phyloP scores from a whole-genome alignment of 2,888 invertebrate genomes.

The Antheraea yamamai region DNA sequence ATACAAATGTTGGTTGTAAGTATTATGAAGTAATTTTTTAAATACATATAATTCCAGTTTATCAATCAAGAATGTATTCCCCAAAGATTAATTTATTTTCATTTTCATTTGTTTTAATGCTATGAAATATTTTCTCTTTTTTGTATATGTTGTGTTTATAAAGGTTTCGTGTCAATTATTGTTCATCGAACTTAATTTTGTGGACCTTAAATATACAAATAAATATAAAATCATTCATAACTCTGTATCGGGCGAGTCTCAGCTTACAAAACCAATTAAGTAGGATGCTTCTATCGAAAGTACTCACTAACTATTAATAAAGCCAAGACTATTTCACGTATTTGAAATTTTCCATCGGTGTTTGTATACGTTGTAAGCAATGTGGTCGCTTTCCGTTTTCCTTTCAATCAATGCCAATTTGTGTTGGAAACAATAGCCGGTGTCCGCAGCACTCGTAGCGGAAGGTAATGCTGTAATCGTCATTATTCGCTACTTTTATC shows the following conservation, averaged over 20 bases:
- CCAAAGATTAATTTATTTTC: too few relatives aligned
- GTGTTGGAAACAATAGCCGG: constrained; percentile 44
- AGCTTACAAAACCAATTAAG: not conserved
- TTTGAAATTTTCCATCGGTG: constrained; percentile 1
- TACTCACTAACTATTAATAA: not conserved
- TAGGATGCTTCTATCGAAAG: not conserved
- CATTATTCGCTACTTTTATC: constrained; percentile 53
- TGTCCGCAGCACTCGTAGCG: constrained; percentile 38
- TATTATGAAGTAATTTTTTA: not conserved
- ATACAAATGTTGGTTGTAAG: not conserved
- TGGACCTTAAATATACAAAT: too few relatives aligned
- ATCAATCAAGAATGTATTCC: not conserved
- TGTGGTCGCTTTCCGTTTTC: constrained; percentile 19
- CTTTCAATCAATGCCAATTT: constrained; percentile 16
- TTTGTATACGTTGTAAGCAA: constrained; percentile 10
- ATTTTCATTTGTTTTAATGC: too few relatives aligned
- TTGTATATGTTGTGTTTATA: too few relatives aligned
- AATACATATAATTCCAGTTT: not conserved
- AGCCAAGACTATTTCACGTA: not conserved
- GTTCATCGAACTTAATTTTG: too few relatives aligned
- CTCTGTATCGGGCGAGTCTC: not conserved
- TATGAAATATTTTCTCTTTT: too few relatives aligned
- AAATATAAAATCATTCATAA: too few relatives aligned
- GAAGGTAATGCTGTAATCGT: constrained; percentile 50
- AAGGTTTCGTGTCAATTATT: too few relatives aligned